Base-by-base conservation (phyloP, 2,797 vertebrate genomes). In the Bufotes viridis region DNA sequence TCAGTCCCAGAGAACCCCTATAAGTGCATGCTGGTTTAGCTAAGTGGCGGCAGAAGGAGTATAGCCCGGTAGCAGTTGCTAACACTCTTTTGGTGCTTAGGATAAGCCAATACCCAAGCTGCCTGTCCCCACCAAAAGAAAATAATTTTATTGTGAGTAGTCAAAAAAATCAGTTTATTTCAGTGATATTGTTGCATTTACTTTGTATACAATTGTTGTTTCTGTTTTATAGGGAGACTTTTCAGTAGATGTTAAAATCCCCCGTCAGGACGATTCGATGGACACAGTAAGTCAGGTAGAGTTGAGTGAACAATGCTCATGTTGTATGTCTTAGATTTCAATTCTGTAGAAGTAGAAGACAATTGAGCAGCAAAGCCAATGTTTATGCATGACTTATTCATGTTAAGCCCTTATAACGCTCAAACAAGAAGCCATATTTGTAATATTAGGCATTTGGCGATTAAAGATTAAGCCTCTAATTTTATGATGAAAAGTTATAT, bases 201-300 rank as follows among this genome's bases (percentile, higher is more conserved):
- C 7, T 22, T 12, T 24, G n/a, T 7, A 85, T 63, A 76, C 7
- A 42, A 42, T 55, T 65, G 15, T 7, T 34, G 29, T 24, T 14
- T 29, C 7, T n/a, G 11, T 70, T 34, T 88, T 81, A n/a, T 72
- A 89, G 88, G 88, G 88, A 18, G 88, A 89, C 72, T n/a, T 87
- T 42, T 83, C 88, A 61, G 70, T 49, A 53, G 88, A 89, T 29
- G 85, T 87, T 8, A 89, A 89, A 57, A 26, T 83, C 24, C 26
- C 88, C 60, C 80, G 75, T 65, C 88, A 76, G 18, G 88, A 89
- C 18, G 85, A 89, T 65, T 87, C 79, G 2, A 87, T 89, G 84
- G 85, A 89, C 22, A 87, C 81, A 13, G 65, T 87, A 76, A 82
- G 72, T 53, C 88, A 87, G 84, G 88, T 89, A 82, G 9, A 78